phyloP scores from a whole-genome alignment of 2,797 vertebrate genomes.

The Odontamblyopus rebecca region DNA sequence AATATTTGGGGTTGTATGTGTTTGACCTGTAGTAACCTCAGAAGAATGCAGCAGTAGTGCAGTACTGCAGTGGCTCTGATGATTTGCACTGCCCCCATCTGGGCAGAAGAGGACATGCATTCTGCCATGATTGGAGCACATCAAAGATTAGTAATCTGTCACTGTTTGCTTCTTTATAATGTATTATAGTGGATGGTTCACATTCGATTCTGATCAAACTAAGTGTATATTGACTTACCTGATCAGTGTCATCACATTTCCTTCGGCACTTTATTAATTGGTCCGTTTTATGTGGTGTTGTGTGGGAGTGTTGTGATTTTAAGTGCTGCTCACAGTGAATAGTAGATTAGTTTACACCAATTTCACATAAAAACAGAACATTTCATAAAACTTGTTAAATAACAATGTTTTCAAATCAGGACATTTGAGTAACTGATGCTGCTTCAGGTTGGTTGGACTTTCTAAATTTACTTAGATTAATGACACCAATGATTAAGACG shows the following conservation, averaged over 20 bases:
- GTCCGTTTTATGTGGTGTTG: slow-evolving; percentile 4
- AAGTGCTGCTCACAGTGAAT: slow-evolving; percentile 55
- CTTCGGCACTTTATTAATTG: slow-evolving; percentile 3
- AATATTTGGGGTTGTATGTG: slow-evolving; percentile 71
- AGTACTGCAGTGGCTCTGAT: slow-evolving; percentile 15
- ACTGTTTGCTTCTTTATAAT: neutral
- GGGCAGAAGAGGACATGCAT: slow-evolving; percentile 33
- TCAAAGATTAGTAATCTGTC: neutral
- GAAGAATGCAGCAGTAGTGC: slow-evolving; percentile 35
- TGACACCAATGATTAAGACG: neutral
- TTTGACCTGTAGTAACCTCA: slow-evolving; percentile 81
- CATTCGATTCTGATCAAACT: neutral
- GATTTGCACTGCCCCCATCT: slow-evolving; percentile 48
- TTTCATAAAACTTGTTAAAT: neutral
- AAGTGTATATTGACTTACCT: neutral
- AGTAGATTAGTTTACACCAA: slow-evolving; percentile 38
- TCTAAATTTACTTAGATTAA: slow-evolving; percentile 13
- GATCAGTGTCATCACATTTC: neutral
- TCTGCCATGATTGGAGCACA: neutral
- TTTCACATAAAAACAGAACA: neutral
- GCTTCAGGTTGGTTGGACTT: neutral
- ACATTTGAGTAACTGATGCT: neutral
- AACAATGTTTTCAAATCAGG: neutral
- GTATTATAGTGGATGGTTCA: neutral
- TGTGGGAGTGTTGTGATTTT: slow-evolving; percentile 25